These are phyloP conservation scores for Lamellibrachia satsuma DNA, from an alignment of 2,888 invertebrate species.

Conservation along the genomic window DNA sequence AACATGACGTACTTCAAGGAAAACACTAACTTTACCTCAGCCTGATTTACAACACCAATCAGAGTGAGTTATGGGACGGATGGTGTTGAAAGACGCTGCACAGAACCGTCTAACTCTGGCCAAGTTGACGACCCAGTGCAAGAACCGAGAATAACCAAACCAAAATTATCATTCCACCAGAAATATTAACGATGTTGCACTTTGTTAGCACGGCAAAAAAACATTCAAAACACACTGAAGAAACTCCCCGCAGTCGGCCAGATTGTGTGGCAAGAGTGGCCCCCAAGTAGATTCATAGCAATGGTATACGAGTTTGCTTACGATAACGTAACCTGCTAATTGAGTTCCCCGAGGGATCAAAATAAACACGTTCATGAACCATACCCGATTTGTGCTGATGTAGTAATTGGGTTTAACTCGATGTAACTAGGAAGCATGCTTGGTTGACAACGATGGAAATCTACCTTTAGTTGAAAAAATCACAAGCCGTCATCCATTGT, in stretches of 20 bases:
- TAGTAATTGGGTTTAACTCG: not conserved
- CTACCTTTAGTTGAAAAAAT: not conserved
- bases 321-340: not conserved
- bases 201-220: not conserved
- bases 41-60: not conserved
- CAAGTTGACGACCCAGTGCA: not conserved
- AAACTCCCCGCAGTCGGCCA: not conserved
- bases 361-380: not conserved
- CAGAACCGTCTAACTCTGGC: not conserved
- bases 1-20: too few species aligned
- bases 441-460: not conserved
- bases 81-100: not conserved
- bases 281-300: not conserved
- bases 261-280: not conserved
- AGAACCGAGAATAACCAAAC: not conserved
- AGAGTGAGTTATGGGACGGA: not conserved
- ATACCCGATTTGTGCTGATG: not conserved
- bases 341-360: not conserved
- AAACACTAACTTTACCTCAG: too few species aligned
- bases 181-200: not conserved
- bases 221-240: not conserved
- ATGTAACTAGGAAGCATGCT: not conserved
- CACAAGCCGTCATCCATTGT: not conserved
- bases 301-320: not conserved
- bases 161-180: not conserved